A percentile compares a stretch with the other conserved stretches of the same genome.
Evolutionary conservation across 1,140 invertebrate species (phyloP).

Genomic region (Drosophila lowei): DNA sequence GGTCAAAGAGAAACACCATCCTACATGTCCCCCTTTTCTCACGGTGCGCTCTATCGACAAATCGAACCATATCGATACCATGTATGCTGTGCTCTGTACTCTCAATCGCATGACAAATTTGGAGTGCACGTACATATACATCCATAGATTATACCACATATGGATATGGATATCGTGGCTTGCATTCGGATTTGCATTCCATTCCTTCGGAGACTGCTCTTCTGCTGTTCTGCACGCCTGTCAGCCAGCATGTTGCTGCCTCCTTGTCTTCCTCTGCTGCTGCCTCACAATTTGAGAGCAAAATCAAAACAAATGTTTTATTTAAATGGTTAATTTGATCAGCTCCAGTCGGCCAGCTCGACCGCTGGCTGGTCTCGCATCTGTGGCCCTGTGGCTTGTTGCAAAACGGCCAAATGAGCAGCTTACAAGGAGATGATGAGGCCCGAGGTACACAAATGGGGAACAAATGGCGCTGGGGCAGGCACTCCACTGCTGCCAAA

Average conservation of each 20-base stretch:
- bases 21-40: too few species aligned
- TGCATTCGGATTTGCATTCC: slow-evolving; percentile 10
- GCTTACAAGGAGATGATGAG: slow-evolving; percentile 73
- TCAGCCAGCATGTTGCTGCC: slow-evolving; percentile 48
- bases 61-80: too few species aligned
- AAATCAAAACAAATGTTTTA: slow-evolving; percentile 80
- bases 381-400: slow-evolving; percentile 25
- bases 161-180: background rate
- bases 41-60: too few species aligned
- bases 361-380: slow-evolving; percentile 1
- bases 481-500: slow-evolving; percentile 42
- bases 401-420: slow-evolving; percentile 61
- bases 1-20: too few species aligned
- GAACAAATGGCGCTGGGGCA: slow-evolving; percentile 36
- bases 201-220: slow-evolving; percentile 6
- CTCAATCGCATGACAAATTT: background rate
- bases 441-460: slow-evolving; percentile 53
- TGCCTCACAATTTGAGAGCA: background rate
- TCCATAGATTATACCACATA: background rate
- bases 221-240: slow-evolving; percentile 35
- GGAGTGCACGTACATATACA: slow-evolving; percentile 6
- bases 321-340: slow-evolving; percentile 79
- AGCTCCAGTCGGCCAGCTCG: background rate
- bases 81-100: background rate
- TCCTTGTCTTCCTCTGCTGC: background rate